phyloP scores from a whole-genome alignment of 2,113 vertebrate species.

The Melanocharis versteri region DNA sequence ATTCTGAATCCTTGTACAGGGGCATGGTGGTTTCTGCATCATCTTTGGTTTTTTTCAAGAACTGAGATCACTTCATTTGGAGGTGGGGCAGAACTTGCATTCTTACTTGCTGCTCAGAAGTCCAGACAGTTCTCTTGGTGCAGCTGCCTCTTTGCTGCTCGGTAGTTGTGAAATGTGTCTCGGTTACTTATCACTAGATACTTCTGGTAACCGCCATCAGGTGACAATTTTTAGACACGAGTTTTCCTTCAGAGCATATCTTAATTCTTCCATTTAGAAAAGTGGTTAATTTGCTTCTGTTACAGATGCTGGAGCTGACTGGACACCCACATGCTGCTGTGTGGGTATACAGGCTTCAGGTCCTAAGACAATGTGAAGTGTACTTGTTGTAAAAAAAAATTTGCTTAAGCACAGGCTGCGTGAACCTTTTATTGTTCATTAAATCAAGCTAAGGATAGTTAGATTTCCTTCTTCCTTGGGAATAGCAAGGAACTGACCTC shows the following conservation, averaged over 20 bases:
- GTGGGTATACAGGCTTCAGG: not conserved
- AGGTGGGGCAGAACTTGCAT: not conserved
- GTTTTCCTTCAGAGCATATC: not conserved
- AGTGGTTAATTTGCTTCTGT: not conserved
- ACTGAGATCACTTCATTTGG: not conserved
- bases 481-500: not conserved
- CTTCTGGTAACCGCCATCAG: not conserved
- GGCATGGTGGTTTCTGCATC: not conserved
- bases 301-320: not conserved
- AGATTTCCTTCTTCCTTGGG: not conserved
- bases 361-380: not conserved
- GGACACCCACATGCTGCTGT: not conserved
- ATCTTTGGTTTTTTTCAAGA: not conserved
- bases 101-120: not conserved
- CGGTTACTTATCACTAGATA: not conserved
- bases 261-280: not conserved
- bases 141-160: not conserved
- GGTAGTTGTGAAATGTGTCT: not conserved
- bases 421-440: not conserved
- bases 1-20: not conserved
- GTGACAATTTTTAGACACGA: not conserved
- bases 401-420: not conserved
- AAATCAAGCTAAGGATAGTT: not conserved
- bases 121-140: not conserved
- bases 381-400: not conserved